These are phyloP conservation scores for Drosophila kurseongensis DNA, from an alignment of 1,140 invertebrate species.

Conservation along the genomic window DNA sequence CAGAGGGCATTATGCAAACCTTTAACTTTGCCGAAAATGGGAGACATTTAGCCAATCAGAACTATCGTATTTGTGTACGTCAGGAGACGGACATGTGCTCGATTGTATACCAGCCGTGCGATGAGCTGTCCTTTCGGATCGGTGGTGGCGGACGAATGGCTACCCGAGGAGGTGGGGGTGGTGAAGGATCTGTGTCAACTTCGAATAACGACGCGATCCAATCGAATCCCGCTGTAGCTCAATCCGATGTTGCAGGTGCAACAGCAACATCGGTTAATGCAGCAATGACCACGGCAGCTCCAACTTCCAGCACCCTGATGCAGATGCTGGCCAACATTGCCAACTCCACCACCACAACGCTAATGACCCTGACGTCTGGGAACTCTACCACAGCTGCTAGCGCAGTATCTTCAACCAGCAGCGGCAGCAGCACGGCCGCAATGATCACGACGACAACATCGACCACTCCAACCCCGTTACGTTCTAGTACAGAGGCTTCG, in stretches of 20 bases:
- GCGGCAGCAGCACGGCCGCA: constrained; percentile 26
- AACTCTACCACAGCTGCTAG: constrained; percentile 12
- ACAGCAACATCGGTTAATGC: background rate
- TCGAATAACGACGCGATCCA: background rate
- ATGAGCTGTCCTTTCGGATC: constrained; percentile 91
- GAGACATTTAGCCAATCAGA: constrained; percentile 90
- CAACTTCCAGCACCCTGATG: constrained; percentile 29
- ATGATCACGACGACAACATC: constrained; percentile 30
- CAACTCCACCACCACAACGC: constrained; percentile 32
- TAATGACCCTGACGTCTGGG: constrained; percentile 28
- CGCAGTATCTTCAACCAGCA: constrained; percentile 1
- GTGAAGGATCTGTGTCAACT: background rate
- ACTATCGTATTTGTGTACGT: constrained; percentile 91
- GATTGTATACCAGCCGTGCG: constrained; percentile 91
- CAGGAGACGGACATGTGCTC: constrained; percentile 90
- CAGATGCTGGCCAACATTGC: constrained; percentile 31
- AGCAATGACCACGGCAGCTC: constrained; percentile 3
- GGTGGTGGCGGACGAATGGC: constrained; percentile 81
- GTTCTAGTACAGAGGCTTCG: constrained; percentile 48
- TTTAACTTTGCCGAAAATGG: constrained; percentile 93
- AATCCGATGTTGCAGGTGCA: constrained; percentile 21
- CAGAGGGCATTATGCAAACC: constrained; percentile 87
- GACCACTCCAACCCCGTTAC: constrained; percentile 45
- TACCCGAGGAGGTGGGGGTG: background rate
- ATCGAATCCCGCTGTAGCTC: background rate